phyloP scores from a whole-genome alignment of 2,888 invertebrate species.

The Heliconius hortense region DNA sequence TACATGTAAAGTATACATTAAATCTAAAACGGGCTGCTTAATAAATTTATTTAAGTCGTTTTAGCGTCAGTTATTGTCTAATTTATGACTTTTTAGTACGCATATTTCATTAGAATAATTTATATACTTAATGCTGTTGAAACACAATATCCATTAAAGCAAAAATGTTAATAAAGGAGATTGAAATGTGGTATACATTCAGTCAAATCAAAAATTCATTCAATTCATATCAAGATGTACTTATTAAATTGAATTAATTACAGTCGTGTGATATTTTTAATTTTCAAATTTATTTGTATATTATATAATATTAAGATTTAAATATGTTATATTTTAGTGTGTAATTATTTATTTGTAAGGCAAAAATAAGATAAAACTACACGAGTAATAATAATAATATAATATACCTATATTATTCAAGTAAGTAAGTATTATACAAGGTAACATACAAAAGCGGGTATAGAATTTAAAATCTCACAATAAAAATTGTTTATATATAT shows the following conservation, averaged over 20 bases:
- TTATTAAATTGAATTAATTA: not conserved
- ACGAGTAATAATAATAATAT: no score
- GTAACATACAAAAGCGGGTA: no score
- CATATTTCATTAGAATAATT: constrained; percentile 26
- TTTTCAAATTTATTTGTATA: no score
- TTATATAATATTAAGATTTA: no score
- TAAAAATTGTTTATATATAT: no score
- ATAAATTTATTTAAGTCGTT: constrained; percentile 17
- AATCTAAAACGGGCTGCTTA: constrained; percentile 1
- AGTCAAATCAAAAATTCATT: no score
- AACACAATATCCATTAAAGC: constrained; percentile 12
- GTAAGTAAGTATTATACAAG: not conserved
- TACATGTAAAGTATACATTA: not conserved
- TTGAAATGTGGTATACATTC: no score
- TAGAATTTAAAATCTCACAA: no score
- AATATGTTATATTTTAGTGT: not conserved
- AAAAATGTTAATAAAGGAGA: constrained; percentile 12
- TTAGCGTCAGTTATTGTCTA: constrained; percentile 4
- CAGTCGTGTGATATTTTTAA: not conserved
- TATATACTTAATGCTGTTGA: constrained; percentile 12
- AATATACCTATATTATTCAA: no score
- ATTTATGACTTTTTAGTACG: constrained; percentile 21
- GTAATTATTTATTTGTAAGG: not conserved
- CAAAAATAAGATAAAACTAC: not conserved
- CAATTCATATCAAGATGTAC: not conserved